Conservation (phyloP, 2,113 vertebrate species). For the Aythya baeri region DNA sequence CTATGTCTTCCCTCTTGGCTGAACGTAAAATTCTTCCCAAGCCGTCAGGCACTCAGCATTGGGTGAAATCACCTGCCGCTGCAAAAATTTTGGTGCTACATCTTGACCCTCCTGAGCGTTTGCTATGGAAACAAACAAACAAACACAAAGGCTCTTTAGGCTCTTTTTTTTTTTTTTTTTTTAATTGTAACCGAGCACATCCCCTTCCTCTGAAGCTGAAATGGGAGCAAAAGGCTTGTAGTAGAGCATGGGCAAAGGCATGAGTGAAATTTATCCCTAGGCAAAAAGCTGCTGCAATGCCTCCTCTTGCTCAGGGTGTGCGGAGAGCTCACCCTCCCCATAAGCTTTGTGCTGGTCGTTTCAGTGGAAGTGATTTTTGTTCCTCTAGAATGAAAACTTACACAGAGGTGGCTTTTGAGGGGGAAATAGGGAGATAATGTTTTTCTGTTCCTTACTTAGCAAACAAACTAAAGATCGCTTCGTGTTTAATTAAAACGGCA, state of each 20-base stretch:
- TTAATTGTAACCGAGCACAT: fast-evolving
- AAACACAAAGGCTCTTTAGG: no score
- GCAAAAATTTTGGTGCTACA: background rate
- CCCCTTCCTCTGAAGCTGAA: background rate
- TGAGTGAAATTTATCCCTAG: background rate
- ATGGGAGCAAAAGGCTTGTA: background rate
- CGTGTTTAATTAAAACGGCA: background rate
- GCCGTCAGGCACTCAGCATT: background rate
- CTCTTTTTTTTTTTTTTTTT: background rate
- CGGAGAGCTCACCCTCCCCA: background rate
- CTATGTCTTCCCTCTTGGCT: background rate
- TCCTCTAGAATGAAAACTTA: background rate
- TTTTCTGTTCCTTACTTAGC: background rate
- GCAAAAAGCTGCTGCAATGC: fast-evolving
- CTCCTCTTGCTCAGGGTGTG: background rate
- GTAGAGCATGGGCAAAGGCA: background rate
- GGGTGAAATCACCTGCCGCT: background rate
- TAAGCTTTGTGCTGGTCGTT: background rate
- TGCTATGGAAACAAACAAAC: background rate
- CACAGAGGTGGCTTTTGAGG: background rate
- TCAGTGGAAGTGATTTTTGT: background rate
- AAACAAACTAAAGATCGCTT: background rate
- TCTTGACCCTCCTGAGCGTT: background rate
- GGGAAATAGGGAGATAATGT: background rate
- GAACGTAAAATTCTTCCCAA: background rate